Evolutionary conservation across 2,113 vertebrate genomes (phyloP).

Genomic region (Bujurquina vittata): DNA sequence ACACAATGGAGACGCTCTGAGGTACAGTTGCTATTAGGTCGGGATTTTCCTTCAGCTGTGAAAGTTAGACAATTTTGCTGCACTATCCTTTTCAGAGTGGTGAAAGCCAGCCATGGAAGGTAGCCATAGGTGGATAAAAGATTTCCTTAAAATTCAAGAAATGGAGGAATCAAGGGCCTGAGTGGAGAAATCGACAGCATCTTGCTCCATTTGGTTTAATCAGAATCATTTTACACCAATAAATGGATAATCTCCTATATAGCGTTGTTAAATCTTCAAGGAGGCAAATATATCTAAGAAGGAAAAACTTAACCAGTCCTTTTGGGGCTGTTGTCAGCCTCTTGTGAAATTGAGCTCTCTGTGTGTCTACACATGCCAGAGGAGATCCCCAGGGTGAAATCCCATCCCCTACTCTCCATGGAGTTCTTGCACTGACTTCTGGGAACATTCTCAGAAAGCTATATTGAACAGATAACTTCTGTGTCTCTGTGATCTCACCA

Average conservation of each 20-base stretch:
- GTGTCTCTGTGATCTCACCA: neutral
- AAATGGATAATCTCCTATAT: constrained; percentile 1
- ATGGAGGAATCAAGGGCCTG: constrained; percentile 59
- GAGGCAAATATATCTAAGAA: constrained; percentile 16
- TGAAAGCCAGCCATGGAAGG: constrained; percentile 18
- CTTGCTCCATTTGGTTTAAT: neutral
- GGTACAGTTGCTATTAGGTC: constrained; percentile 19
- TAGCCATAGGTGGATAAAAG: neutral
- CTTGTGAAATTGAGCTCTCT: constrained; percentile 60
- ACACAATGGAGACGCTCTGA: neutral
- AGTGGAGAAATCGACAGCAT: constrained; percentile 25
- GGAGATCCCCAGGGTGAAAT: constrained; percentile 39
- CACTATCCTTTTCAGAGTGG: neutral
- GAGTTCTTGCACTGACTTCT: neutral
- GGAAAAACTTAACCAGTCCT: neutral
- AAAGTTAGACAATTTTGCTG: neutral
- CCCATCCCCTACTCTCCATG: neutral
- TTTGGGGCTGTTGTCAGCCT: constrained; percentile 9
- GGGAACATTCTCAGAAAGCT: neutral
- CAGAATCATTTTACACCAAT: neutral
- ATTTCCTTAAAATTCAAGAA: constrained; percentile 23
- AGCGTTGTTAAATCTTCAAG: neutral
- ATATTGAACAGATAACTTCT: neutral
- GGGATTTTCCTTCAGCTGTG: neutral
- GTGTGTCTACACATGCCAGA: constrained; percentile 37